Evolutionary conservation across 2,113 vertebrate species (phyloP).

Genomic region (Ophthalmolycus amberensis): DNA sequence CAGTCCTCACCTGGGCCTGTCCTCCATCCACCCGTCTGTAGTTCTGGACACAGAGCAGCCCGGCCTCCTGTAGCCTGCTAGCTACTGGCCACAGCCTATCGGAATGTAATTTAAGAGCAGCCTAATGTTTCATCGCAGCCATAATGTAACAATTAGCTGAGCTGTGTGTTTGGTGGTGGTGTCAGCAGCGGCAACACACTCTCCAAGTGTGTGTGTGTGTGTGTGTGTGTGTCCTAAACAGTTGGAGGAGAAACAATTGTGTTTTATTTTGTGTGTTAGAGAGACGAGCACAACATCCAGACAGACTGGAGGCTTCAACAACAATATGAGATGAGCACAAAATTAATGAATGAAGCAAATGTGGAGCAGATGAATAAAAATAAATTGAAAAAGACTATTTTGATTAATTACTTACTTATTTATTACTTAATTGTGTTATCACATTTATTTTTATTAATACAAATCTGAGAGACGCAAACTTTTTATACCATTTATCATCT

Average conservation of each 20-base stretch:
- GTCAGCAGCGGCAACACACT: constrained; percentile 21
- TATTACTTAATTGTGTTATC: background rate
- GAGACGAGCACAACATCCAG: background rate
- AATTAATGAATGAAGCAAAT: background rate
- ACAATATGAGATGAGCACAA: background rate
- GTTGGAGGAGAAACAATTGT: constrained; percentile 14
- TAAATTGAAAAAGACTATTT: background rate
- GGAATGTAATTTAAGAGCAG: constrained; percentile 79
- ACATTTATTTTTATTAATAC: too few species aligned
- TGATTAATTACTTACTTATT: background rate
- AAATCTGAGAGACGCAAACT: background rate
- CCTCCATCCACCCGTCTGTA: background rate
- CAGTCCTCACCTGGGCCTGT: constrained; percentile 18
- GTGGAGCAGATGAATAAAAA: background rate
- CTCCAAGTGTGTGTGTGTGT: constrained; percentile 23
- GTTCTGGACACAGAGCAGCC: background rate
- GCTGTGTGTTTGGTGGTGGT: constrained; percentile 38
- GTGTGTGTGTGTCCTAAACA: constrained; percentile 31
- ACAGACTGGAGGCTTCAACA: background rate
- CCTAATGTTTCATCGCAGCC: constrained; percentile 75
- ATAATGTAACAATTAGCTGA: constrained; percentile 80
- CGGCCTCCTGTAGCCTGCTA: constrained; percentile 29
- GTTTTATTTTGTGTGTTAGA: constrained; percentile 18
- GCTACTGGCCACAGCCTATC: constrained; percentile 47
- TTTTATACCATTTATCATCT: background rate